Conservation (phyloP, 2,113 vertebrate genomes). For the Tragulus kanchil region DNA sequence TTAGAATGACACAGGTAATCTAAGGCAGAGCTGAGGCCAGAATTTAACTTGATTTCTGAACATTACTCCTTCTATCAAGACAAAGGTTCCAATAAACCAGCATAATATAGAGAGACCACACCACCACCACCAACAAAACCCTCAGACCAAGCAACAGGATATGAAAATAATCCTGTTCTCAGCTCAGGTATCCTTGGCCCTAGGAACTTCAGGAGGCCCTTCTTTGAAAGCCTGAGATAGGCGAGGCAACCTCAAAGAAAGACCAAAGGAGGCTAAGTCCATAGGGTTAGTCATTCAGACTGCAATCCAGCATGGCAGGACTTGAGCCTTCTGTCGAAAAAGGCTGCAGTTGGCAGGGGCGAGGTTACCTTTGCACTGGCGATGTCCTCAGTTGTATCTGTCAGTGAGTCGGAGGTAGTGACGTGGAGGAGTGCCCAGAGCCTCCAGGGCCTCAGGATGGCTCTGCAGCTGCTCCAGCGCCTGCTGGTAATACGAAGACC, state of each 20-base stretch:
- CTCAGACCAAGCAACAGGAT: neutral
- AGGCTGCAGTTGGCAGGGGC: too few relatives aligned
- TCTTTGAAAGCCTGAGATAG: neutral
- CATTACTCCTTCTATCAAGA: neutral
- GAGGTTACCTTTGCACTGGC: too few relatives aligned
- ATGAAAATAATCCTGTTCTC: neutral
- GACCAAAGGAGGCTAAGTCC: neutral
- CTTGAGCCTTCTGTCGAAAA: too few relatives aligned
- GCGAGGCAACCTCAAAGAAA: neutral
- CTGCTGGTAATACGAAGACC: constrained; percentile 89
- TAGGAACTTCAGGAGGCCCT: neutral
- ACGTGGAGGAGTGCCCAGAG: constrained; percentile 89
- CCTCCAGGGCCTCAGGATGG: constrained; percentile 87
- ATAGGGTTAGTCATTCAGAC: too few relatives aligned
- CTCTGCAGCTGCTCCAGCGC: constrained; percentile 89
- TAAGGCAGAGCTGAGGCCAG: neutral
- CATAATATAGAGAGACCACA: neutral
- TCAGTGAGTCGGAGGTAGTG: constrained; percentile 90
- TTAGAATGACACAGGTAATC: neutral
- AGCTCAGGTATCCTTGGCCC: neutral
- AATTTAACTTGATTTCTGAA: neutral
- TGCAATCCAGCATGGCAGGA: too few relatives aligned
- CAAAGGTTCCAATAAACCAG: neutral
- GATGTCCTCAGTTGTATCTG: constrained; percentile 85
- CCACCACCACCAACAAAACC: neutral